Conservation (phyloP, 2,797 vertebrate species). For the Gorsachius magnificus region DNA sequence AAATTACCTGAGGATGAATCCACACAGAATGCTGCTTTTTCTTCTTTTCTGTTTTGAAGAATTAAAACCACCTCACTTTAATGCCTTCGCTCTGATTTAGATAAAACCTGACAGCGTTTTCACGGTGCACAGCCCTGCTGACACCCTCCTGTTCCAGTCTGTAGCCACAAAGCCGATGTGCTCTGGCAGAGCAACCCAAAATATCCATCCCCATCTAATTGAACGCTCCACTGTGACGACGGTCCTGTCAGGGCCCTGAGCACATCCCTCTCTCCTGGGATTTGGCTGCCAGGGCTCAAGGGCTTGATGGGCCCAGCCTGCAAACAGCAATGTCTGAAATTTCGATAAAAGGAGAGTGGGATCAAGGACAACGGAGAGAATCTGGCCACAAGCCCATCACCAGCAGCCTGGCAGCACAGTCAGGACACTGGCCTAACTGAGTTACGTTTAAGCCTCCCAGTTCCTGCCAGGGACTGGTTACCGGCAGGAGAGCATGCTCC, state of each 20-base stretch:
- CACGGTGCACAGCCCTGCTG: not conserved
- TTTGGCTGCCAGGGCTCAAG: not conserved
- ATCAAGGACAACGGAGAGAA: not conserved
- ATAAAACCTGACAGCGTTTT: not conserved
- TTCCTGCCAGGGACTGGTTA: not conserved
- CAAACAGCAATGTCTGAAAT: not conserved
- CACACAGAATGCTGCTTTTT: not conserved
- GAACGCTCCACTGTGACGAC: fast-evolving
- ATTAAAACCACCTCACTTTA: not conserved
- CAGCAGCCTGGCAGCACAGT: not conserved
- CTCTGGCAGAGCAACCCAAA: not conserved
- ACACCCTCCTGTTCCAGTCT: not conserved
- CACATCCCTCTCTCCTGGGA: not conserved
- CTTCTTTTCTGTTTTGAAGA: not conserved
- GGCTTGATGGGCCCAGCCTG: not conserved
- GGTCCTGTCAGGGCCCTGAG: not conserved
- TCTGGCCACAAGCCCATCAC: not conserved
- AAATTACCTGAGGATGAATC: not conserved
- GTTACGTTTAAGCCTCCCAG: not conserved
- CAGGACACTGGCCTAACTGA: not conserved
- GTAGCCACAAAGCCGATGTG: not conserved
- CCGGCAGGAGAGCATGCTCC: not conserved
- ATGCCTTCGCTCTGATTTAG: not conserved
- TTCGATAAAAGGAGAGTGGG: not conserved
- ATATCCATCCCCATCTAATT: not conserved